Evolutionary conservation across 2,113 vertebrate genomes (phyloP), one percentile per base, ranked within the genome.

Genomic region (Bufo gargarizans): DNA sequence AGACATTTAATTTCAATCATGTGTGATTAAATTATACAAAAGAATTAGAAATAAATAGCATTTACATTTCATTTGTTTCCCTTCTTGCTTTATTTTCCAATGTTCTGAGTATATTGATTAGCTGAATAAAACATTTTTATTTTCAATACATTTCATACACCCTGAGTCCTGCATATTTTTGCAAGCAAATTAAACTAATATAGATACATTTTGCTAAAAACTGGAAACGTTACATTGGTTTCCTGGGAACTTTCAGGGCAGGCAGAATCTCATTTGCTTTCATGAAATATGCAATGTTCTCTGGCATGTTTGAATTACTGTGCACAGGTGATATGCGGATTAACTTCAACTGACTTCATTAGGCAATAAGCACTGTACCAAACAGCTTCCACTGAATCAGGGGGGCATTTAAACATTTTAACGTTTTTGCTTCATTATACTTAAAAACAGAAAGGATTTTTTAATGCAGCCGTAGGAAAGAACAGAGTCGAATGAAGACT

Each of bases 271-370:
- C 56, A 67, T 86, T 90, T 91, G 83, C 82, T 56, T 84, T 91
- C 67, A 86, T 91, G 89, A 91, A 92, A 91, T 91, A 92, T 91
- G 87, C 91, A 92, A 88, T 8, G 69, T 85, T 74, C 13, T 0
- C 13, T 0, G 85, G 58, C 87, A 63, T 69, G 78, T 88, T 67
- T 89, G 14, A 89, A 65, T 90, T 89, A 87, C 74, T 79, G 53
- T 90, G 53, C 85, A 81, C 81, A 88, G 79, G 65, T 88, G 84
- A 83, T 86, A 89, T 80, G 61, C 89, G 17, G 56, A 47, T 90
- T 89, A 82, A 33, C 89, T 87, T 90, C 90, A 84, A 86, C 86
- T 79, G 77, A 43, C 77, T 90, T 90, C 79, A 17, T 47, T 89
- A 67, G 61, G 90, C 90, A 63, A 3, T 0, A 83, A 81, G 76